Percentiles rank a stretch among this genome's conserved stretches.
phyloP scores from a whole-genome alignment of 2,113 vertebrate genomes.

The Scatophagus argus region DNA sequence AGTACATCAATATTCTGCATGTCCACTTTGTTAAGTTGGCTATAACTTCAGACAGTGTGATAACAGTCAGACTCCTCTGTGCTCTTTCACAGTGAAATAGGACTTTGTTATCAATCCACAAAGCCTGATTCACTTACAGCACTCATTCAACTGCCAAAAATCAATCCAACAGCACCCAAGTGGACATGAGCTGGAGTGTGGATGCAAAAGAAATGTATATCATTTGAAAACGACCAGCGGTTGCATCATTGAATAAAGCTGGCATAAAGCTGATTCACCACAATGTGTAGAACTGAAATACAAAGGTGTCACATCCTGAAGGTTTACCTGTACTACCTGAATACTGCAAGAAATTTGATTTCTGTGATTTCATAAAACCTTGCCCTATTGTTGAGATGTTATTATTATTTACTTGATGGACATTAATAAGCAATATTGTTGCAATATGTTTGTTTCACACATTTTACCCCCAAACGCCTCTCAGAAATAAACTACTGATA shows the following conservation, averaged over 20 bases:
- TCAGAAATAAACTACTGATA: constrained; percentile 19
- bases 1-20: constrained; percentile 1
- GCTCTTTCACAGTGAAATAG: background rate
- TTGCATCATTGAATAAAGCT: constrained; percentile 4
- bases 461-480: background rate
- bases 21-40: background rate
- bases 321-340: background rate
- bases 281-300: background rate
- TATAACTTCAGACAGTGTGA: background rate
- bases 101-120: constrained; percentile 3
- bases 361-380: background rate
- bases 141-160: constrained; percentile 39
- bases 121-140: constrained; percentile 3
- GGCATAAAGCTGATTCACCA: no score
- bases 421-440: constrained; percentile 28
- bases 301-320: background rate
- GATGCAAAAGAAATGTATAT: background rate
- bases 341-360: background rate
- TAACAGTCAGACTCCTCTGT: background rate
- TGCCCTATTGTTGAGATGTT: background rate
- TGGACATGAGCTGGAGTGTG: background rate
- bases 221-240: background rate
- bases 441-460: constrained; percentile 2
- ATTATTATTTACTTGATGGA: background rate
- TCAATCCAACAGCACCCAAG: background rate